Evolutionary conservation across 2,113 vertebrate genomes (phyloP), one percentile per base, ranked within the genome.

Genomic region (Colaptes auratus): DNA sequence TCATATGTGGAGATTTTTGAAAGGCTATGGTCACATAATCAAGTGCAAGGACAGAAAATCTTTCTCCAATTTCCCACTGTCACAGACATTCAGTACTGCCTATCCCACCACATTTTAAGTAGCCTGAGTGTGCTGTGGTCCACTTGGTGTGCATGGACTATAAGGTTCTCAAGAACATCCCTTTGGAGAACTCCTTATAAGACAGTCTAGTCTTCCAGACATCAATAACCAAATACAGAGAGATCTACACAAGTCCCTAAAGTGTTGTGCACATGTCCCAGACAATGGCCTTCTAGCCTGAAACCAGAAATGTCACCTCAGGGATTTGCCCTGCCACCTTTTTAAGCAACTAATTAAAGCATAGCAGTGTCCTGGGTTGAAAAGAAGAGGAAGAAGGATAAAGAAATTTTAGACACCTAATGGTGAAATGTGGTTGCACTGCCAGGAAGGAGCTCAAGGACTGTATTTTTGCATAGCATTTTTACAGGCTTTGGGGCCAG

Each of bases 211-310:
- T 30, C 19, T 36, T 81, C 36, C 23, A 77, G 42, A 44, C 24
- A 73, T 10, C 50, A 70, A 77, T 17, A 63, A 12, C 24, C 33
- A 66, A 82, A 67, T 4, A n/a, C 0, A 2, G 50, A 15, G 3
- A 69, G 27, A 36, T 4, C n/a, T 30, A 0, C 0, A 0, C 36
- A 48, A 72, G 59, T 11, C 59, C 61, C n/a, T 35, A 2, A 55
- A 61, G 10, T 23, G 28, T 7, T 33, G 31, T 42, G n/a, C 12
- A 16, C 0, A 0, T 18, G 25, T 50, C 42, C n/a, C 30, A 76
- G 55, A 4, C 0, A 0, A 55, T 4, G 11, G 50, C 8, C 17
- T 87, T 70, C 30, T 6, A 58, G 18, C 28, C 55, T 70, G 27
- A 24, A 70, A 42, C 4, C 35, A 77, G 52, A 77, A 90, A 80